These are phyloP conservation scores for Conomelus anceps DNA, from an alignment of 2,888 invertebrate species.

Conservation along the genomic window DNA sequence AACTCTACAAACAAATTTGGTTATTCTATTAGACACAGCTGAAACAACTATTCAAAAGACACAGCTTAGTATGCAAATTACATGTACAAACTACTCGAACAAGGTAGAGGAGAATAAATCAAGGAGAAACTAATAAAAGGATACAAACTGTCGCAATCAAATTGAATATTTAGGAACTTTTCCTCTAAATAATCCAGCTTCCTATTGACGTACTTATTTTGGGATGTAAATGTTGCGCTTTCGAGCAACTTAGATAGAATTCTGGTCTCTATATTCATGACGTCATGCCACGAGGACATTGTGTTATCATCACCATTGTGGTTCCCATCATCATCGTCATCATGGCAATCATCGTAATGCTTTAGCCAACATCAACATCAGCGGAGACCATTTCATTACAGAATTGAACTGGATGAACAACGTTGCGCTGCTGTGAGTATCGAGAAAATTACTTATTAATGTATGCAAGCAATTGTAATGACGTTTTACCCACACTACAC, in stretches of 20 bases:
- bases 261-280: neutral
- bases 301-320: neutral
- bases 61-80: no score
- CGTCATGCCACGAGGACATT: neutral
- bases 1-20: no score
- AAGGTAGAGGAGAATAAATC: no score
- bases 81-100: no score
- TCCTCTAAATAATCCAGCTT: neutral
- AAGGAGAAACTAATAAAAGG: no score
- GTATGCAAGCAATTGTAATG: neutral
- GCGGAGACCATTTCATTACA: neutral
- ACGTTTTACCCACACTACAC: neutral
- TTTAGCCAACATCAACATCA: neutral
- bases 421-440: neutral
- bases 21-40: no score
- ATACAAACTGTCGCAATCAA: no score
- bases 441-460: neutral
- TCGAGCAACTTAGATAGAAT: neutral
- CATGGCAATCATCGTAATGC: neutral
- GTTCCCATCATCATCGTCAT: neutral
- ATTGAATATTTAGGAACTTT: no score
- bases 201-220: no score
- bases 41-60: no score
- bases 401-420: neutral
- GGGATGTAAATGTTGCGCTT: neutral